Base-by-base conservation (phyloP, 23 tunicate genomes). In the Styela plicata region DNA sequence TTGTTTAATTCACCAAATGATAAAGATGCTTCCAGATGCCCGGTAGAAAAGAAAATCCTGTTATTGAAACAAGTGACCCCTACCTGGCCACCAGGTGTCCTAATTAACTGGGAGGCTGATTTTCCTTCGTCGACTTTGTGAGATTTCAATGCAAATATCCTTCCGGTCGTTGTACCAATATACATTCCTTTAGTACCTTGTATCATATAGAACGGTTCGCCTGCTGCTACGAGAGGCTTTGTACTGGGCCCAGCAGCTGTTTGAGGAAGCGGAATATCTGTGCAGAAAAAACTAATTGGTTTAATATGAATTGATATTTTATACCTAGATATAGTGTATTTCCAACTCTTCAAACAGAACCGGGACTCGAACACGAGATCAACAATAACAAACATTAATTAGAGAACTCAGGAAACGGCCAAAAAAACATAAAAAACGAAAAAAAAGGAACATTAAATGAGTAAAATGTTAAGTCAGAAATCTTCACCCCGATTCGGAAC, bases 161-260 rank as follows among this genome's bases (percentile, higher is more conserved):
- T 69, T 29, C 90, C 93, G 1, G 69, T 73, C 2, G 75, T 69
- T 23, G 98, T 93, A n/a, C 98, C 74, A 19, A 93, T 88, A 79
- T 93, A 93, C 27, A 87, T 84, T 23, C 98, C 93, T 69, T 88
- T 88, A 20, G 74, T 78, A 31, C 90, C 88, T 24, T 79, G 86
- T 22, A 93, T 93, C 52, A 93, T 65, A 70, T 82, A 85, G 32
- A 88, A 84, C 1, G 82, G 37, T 33, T 93, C 93, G 28, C 98
- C 98, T 0, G 34, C 53, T 29, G 66, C 64, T 0, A 76, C 36
- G 7, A 76, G 65, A 23, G 81, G 81, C 69, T 76, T 76, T 24
- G 44, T 32, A 24, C 53, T 35, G 18, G 77, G 36, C 3, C 77
- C 77, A 3, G 77, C 35, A n/a, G 33, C 33, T 27, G 77, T 18